phyloP scores from a whole-genome alignment of 1,140 invertebrate genomes.

The Adoxophyes honmai region DNA sequence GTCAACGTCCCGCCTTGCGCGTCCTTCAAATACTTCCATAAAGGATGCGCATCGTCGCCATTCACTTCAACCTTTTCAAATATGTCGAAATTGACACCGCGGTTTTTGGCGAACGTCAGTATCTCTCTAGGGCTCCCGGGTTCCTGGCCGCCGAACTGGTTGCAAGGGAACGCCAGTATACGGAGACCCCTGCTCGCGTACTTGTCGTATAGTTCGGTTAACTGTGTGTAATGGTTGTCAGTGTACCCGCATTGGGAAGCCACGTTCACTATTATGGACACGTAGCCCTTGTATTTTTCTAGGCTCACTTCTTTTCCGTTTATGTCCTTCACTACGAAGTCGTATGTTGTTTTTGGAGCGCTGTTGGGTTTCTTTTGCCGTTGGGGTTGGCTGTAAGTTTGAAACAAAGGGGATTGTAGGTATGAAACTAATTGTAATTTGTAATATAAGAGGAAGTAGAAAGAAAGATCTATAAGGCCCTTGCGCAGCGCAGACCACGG shows the following conservation, averaged over 20 bases:
- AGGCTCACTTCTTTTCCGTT: conserved; percentile 84
- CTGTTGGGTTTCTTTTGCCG: conserved; percentile 19
- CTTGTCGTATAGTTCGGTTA: conserved; percentile 85
- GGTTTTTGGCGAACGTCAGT: conserved; percentile 82
- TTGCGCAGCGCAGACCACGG: too few species aligned
- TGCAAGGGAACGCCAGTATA: conserved; percentile 94
- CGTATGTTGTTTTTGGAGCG: conserved; percentile 82
- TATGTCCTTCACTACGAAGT: conserved; percentile 86
- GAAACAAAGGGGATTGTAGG: too few species aligned
- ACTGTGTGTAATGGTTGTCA: conserved; percentile 86
- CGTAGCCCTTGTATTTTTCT: conserved; percentile 84
- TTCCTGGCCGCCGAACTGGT: conserved; percentile 93
- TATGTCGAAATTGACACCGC: conserved; percentile 88
- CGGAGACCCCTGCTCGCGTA: conserved; percentile 80
- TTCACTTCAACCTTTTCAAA: conserved; percentile 92
- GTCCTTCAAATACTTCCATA: conserved; percentile 84
- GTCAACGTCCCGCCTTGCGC: conserved; percentile 84
- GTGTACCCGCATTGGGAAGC: conserved; percentile 93
- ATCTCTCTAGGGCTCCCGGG: conserved; percentile 86
- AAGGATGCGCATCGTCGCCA: conserved; percentile 88
- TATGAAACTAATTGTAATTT: too few species aligned
- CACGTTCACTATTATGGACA: conserved; percentile 91
- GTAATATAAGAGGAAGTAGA: too few species aligned
- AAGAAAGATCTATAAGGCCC: too few species aligned
- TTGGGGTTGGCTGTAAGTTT: conserved; percentile 31